A percentile compares a stretch with the other conserved stretches of the same genome.
Evolutionary conservation across 2,113 vertebrate species (phyloP).

Genomic region (Corythaeola cristata): DNA sequence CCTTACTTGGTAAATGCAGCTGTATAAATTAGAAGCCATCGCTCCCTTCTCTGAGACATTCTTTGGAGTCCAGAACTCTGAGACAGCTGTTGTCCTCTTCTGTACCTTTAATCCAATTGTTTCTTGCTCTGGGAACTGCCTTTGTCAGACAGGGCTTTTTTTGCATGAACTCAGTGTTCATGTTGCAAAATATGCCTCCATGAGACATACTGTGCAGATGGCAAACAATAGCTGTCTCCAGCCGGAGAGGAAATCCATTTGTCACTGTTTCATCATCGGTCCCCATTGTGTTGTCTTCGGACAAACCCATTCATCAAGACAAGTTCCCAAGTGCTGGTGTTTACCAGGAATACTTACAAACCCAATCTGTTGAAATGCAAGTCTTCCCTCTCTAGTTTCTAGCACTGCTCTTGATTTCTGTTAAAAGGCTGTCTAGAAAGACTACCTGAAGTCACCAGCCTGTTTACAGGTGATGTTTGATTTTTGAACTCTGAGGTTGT

Average conservation of each 20-base stretch:
- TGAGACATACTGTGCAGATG: constrained; percentile 21
- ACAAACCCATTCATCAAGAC: constrained; percentile 9
- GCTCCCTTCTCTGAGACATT: background rate
- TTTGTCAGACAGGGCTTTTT: background rate
- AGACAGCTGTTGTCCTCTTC: background rate
- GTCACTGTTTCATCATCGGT: constrained; percentile 29
- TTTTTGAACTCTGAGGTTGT: background rate
- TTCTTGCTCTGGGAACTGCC: background rate
- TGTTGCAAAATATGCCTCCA: constrained; percentile 21
- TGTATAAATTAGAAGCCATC: background rate
- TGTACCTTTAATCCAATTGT: background rate
- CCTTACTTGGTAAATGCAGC: background rate
- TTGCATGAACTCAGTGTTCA: background rate
- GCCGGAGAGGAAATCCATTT: constrained; percentile 29
- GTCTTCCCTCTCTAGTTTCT: background rate
- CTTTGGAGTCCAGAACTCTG: background rate
- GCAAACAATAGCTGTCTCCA: constrained; percentile 35
- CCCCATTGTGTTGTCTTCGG: constrained; percentile 32
- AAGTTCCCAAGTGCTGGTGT: constrained; percentile 1
- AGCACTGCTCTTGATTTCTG: background rate
- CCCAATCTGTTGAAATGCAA: background rate
- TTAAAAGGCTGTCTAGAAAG: background rate
- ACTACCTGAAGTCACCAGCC: background rate
- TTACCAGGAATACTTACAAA: background rate
- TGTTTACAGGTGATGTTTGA: background rate